Evolutionary conservation across 2,888 invertebrate species (phyloP).

Genomic region (Mesoligia furuncula): DNA sequence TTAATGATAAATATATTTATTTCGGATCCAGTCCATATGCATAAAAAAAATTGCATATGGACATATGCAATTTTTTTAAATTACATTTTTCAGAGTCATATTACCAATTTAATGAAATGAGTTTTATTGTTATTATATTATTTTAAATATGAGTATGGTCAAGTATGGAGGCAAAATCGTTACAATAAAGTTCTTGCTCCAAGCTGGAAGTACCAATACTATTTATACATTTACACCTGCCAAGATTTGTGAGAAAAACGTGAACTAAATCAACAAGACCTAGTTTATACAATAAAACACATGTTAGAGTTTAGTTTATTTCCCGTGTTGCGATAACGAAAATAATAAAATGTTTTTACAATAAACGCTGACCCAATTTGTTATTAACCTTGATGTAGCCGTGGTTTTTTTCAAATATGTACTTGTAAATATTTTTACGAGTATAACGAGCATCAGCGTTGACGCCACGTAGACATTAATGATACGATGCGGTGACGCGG

Average conservation of each 20-base stretch:
- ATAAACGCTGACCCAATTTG: conserved; percentile 49
- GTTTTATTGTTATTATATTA: neutral
- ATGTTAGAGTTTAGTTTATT: conserved; percentile 42
- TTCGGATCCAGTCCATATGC: too few species aligned
- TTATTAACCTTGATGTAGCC: conserved; percentile 20
- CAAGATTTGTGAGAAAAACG: conserved; percentile 26
- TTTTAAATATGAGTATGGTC: neutral
- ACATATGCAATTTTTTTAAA: too few species aligned
- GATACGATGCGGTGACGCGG: neutral
- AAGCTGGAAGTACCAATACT: neutral
- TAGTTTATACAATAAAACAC: conserved; percentile 48
- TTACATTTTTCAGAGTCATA: neutral
- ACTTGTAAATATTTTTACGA: conserved; percentile 2
- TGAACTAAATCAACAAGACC: conserved; percentile 31
- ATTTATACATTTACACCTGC: conserved; percentile 7
- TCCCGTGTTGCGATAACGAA: conserved; percentile 49
- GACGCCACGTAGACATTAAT: neutral
- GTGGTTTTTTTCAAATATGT: neutral
- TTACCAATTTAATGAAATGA: neutral
- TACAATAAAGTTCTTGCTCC: neutral
- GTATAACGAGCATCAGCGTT: neutral
- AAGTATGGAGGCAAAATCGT: neutral
- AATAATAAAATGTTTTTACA: conserved; percentile 40
- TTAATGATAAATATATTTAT: too few species aligned
- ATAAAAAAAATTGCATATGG: too few species aligned